Conservation (phyloP, 2,113 vertebrate genomes). For the Leptodactylus fuscus region DNA sequence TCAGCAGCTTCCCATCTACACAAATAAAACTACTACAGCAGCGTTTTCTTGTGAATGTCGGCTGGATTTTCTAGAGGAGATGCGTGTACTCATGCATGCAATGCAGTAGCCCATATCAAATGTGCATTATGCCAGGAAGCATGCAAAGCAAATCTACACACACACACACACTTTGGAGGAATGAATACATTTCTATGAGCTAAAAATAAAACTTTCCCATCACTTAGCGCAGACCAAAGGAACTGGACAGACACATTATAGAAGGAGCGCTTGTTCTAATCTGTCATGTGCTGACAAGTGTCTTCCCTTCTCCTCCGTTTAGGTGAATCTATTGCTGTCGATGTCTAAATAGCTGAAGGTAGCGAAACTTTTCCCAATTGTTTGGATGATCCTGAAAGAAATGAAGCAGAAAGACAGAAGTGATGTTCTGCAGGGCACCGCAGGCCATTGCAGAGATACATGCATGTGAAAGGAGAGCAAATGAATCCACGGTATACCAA, state of each 20-base stretch:
- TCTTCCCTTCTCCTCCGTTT: constrained; percentile 68
- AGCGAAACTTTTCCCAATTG: not conserved
- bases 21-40: constrained; percentile 12
- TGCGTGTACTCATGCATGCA: constrained; percentile 34
- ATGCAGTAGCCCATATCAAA: constrained; percentile 39
- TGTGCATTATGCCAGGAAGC: constrained; percentile 37
- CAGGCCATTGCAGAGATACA: constrained; percentile 5
- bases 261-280: not conserved
- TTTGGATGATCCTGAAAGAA: constrained; percentile 15
- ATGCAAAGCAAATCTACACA: constrained; percentile 19
- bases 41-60: constrained; percentile 14
- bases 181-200: constrained; percentile 3
- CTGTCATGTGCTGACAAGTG: constrained; percentile 5
- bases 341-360: constrained; percentile 81
- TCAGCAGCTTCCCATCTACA: not conserved
- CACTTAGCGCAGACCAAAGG: not conserved
- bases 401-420: constrained; percentile 1
- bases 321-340: constrained; percentile 91
- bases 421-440: constrained; percentile 1
- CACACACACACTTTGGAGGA: constrained; percentile 28
- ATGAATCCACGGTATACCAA: constrained; percentile 15
- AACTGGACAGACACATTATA: not conserved
- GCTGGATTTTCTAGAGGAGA: constrained; percentile 17
- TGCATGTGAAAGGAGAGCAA: constrained; percentile 6
- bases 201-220: not conserved